phyloP scores from a whole-genome alignment of 2,888 invertebrate genomes.

The Acleris literana region DNA sequence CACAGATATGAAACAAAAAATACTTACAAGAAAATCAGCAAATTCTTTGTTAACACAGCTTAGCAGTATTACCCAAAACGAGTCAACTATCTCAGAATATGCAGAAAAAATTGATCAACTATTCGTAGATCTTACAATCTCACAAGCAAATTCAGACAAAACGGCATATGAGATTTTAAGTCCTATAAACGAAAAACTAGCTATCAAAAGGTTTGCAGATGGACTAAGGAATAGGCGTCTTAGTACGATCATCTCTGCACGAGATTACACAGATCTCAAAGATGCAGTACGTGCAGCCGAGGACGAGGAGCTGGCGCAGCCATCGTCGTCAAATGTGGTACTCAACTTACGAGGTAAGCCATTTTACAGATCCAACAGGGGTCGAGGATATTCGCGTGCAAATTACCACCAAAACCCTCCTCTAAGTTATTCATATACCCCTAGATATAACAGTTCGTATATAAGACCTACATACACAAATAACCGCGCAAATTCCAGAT shows the following conservation, averaged over 20 bases:
- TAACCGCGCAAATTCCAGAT: too few relatives aligned
- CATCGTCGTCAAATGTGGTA: not conserved
- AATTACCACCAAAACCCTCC: not conserved
- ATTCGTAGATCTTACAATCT: constrained; percentile 36
- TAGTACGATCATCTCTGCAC: constrained; percentile 34
- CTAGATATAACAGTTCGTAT: not conserved
- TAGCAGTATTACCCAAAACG: constrained; percentile 18
- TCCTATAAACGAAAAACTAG: constrained; percentile 37
- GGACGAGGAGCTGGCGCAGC: constrained; percentile 27
- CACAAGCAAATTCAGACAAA: constrained; percentile 32
- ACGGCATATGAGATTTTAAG: constrained; percentile 25
- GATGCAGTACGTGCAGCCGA: constrained; percentile 36
- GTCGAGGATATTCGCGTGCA: not conserved
- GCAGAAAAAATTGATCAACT: constrained; percentile 33
- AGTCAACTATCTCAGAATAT: constrained; percentile 25
- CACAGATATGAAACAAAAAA: constrained; percentile 7
- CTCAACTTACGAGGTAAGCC: constrained; percentile 2
- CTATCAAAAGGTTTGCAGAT: constrained; percentile 37
- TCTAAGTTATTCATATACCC: not conserved
- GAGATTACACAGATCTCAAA: constrained; percentile 24
- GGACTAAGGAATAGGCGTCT: constrained; percentile 30
- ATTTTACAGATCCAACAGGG: not conserved
- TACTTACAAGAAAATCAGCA: constrained; percentile 26
- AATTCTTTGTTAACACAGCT: constrained; percentile 24
- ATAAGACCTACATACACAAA: too few relatives aligned